Percentiles rank a stretch among this genome's conserved stretches.
phyloP scores from a whole-genome alignment of 2,797 vertebrate genomes.

The Tapera naevia region DNA sequence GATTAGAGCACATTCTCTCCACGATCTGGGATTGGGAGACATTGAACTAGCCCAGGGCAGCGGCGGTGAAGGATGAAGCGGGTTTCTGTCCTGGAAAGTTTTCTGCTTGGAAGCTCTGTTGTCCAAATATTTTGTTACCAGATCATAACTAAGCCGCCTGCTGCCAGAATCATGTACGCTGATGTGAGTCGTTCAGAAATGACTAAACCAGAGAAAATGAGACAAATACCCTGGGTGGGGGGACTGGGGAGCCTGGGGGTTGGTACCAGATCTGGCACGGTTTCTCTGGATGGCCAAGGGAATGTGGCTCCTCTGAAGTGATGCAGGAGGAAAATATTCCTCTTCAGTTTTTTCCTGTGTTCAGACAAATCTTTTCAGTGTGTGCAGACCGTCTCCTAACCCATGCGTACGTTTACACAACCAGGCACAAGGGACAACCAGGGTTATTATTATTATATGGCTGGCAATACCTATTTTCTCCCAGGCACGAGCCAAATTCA shows the following conservation, averaged over 20 bases:
- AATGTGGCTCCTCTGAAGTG: neutral
- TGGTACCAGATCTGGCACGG: neutral
- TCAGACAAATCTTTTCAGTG: neutral
- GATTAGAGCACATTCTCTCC: neutral
- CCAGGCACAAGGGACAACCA: rapidly evolving
- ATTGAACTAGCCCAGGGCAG: neutral
- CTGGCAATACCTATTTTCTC: neutral
- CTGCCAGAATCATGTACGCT: neutral
- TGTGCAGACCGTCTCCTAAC: neutral
- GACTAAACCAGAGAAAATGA: neutral
- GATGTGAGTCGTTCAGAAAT: neutral
- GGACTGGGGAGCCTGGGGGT: neutral
- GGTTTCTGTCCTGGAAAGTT: slow-evolving; percentile 15
- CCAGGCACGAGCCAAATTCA: neutral
- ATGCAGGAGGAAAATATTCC: neutral
- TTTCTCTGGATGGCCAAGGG: neutral
- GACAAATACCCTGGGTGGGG: neutral
- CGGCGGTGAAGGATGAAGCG: rapidly evolving
- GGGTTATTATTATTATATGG: neutral
- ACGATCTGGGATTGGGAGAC: neutral
- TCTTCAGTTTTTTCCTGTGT: neutral
- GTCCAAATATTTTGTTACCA: slow-evolving; percentile 10
- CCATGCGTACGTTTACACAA: rapidly evolving
- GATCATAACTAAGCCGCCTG: neutral
- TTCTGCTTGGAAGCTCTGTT: neutral